Conservation (phyloP, 2,113 vertebrate genomes). For the Aythya baeri region DNA sequence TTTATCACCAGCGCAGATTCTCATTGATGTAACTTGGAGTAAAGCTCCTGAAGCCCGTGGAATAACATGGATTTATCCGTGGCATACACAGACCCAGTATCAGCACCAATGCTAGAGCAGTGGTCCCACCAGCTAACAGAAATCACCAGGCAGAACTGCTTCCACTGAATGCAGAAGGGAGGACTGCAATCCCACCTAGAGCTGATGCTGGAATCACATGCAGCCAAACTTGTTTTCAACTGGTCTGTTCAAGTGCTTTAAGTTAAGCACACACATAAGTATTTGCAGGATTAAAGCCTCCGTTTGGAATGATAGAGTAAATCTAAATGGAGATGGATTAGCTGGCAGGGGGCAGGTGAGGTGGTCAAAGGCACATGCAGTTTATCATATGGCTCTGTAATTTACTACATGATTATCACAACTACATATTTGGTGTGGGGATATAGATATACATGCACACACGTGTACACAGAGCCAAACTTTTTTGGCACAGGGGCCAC, state of each 20-base stretch:
- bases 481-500: constrained; percentile 40
- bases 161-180: background rate
- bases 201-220: background rate
- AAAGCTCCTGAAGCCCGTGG: background rate
- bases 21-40: background rate
- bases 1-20: background rate
- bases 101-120: background rate
- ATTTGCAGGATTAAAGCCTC: constrained; percentile 57
- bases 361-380: constrained; percentile 64
- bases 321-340: constrained; percentile 71
- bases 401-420: constrained; percentile 71
- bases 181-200: rapidly evolving
- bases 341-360: constrained; percentile 51
- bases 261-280: constrained; percentile 60
- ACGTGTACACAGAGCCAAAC: constrained; percentile 26
- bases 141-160: background rate
- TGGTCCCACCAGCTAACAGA: background rate
- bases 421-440: constrained; percentile 71
- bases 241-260: constrained; percentile 34
- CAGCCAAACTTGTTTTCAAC: constrained; percentile 17
- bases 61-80: background rate
- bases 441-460: constrained; percentile 64
- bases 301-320: constrained; percentile 39
- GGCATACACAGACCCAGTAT: background rate
- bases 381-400: constrained; percentile 69